Percentiles rank a stretch among this genome's conserved stretches.
These are phyloP conservation scores for Clarias magur DNA, from an alignment of 2,113 vertebrate genomes.

Conservation along the genomic window DNA sequence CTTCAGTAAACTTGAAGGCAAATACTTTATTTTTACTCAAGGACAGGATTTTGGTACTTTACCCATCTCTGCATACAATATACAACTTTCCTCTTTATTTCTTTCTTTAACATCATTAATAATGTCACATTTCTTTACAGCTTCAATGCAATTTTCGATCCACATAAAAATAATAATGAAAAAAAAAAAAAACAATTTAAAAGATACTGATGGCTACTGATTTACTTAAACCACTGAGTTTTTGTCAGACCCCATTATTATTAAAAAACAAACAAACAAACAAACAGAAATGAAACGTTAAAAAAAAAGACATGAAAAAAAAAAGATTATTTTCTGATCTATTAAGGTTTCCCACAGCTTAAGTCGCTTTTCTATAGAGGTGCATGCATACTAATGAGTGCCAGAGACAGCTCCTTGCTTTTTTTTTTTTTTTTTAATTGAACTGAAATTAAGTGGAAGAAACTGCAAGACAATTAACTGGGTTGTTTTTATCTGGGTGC, in stretches of 20 bases:
- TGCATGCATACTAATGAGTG: conserved; percentile 75
- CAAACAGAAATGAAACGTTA: conserved; percentile 8
- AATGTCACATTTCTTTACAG: not conserved
- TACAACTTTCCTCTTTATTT: not conserved
- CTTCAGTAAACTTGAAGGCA: no score
- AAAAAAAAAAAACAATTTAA: not conserved
- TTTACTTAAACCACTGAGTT: conserved; percentile 3
- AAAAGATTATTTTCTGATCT: conserved; percentile 35
- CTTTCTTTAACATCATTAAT: not conserved
- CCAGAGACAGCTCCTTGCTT: conserved; percentile 75
- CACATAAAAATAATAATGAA: not conserved
- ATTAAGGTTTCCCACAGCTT: conserved; percentile 54
- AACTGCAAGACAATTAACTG: conserved; percentile 89
- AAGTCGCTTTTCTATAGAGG: conserved; percentile 67
- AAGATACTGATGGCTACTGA: not conserved
- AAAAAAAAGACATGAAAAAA: not conserved
- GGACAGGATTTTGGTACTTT: no score
- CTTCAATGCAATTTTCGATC: no score
- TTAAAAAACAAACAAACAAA: not conserved
- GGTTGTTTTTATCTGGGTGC: conserved; percentile 74
- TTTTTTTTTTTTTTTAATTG: conserved; percentile 74
- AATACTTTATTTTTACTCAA: no score
- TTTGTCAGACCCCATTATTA: not conserved
- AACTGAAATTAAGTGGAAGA: conserved; percentile 88
- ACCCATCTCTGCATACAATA: no score